phyloP scores from a whole-genome alignment of 1,140 invertebrate species.

The Odontomachus brunneus region DNA sequence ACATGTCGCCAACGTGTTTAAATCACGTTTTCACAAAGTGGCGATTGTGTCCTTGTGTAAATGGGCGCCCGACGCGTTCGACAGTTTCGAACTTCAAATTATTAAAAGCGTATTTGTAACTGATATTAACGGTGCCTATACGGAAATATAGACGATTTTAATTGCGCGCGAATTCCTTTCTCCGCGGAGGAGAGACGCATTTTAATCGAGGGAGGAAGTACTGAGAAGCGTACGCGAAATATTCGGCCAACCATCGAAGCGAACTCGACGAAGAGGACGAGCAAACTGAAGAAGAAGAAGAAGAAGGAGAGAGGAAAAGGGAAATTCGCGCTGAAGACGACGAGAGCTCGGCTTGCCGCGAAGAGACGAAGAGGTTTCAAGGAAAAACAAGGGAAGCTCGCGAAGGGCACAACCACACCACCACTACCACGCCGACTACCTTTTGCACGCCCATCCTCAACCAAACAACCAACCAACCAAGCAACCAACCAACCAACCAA shows the following conservation, averaged over 20 bases:
- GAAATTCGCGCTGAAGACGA: constrained; percentile 46
- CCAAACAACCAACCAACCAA: background rate
- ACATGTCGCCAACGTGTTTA: too few relatives aligned
- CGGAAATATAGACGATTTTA: constrained; percentile 41
- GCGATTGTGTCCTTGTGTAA: background rate
- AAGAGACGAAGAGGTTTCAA: background rate
- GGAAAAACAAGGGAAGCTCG: constrained; percentile 1
- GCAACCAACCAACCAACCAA: constrained; percentile 30
- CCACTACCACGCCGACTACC: constrained; percentile 24
- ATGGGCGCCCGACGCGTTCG: constrained; percentile 46
- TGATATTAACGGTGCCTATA: constrained; percentile 45
- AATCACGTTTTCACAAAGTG: background rate
- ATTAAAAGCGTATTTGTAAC: constrained; percentile 41
- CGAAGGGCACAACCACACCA: constrained; percentile 22
- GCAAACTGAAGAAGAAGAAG: background rate
- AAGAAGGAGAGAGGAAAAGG: constrained; percentile 2
- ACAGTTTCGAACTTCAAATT: constrained; percentile 27
- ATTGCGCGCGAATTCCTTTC: constrained; percentile 10
- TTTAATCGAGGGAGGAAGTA: background rate
- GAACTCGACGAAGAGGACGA: constrained; percentile 6
- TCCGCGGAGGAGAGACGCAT: background rate
- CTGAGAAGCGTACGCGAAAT: background rate
- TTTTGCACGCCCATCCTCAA: constrained; percentile 62
- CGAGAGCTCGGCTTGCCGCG: constrained; percentile 15
- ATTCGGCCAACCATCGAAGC: background rate